Base-by-base conservation (phyloP, 2,888 invertebrate species). In the Marronus borbonicus region DNA sequence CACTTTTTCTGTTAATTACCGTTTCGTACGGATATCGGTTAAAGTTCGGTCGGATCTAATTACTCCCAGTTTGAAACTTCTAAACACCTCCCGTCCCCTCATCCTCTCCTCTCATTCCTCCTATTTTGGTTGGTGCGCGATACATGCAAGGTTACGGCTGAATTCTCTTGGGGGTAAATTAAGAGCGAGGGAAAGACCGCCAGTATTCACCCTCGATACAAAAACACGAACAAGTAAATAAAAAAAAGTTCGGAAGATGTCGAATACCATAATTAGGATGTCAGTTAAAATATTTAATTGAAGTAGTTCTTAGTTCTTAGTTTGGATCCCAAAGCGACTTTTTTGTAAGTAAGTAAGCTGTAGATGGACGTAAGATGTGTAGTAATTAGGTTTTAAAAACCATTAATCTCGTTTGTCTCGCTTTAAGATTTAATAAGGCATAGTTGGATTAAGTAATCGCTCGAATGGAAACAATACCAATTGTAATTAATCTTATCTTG, bases 251-350 rank as follows among this genome's bases (percentile, higher is more conserved):
- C 12, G 10, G 20, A 52, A 31, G 31, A 69, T 31, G 69, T 52
- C 52, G 69, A 69, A 69, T 69, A 52, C 28, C 31, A 17, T 69
- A 69, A 69, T 69, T 69, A 69, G 69, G 69, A 69, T 69, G 69
- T 69, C 69, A 69, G 69, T 69, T 69, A 69, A 52, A 69, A 69
- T 69, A 69, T 69, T 69, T 69, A 69, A 69, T 69, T 52, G 69
- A 52, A n/a, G 8, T 5, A 55, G 17, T 17, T 55, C 55, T n/a
- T 17, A 8, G 55, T 20, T 1, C 8, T 17, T 8, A n/a, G 3
- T 20, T 55, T 20, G 8, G 8, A 20, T 8, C 17, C 3, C 1
- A 17, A 20, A 55, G 1, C 8, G n/a, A 10, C 55, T 0, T 17
- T 4, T 52, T n/a, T 17, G 7, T 44, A 17, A 65, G 12, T 36